phyloP scores from a whole-genome alignment of 2,888 invertebrate species.

The Drosophila infuscata region DNA sequence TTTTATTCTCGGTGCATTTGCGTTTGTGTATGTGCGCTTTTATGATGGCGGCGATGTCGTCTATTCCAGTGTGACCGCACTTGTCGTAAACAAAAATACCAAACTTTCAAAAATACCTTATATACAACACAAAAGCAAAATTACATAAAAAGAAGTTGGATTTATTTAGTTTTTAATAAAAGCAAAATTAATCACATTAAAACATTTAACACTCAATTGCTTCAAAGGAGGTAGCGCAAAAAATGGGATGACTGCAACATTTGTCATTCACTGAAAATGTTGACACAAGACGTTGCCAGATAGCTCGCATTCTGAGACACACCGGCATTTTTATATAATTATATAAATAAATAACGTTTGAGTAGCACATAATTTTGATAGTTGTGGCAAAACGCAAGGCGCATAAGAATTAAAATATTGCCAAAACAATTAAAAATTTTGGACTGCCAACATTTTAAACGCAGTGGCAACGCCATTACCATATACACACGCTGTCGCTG shows the following conservation, averaged over 20 bases:
- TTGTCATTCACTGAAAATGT: constrained; percentile 2
- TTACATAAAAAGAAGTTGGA: background rate
- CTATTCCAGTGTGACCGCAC: constrained; percentile 35
- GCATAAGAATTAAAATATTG: background rate
- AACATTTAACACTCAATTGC: background rate
- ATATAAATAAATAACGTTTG: background rate
- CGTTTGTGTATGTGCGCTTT: constrained; percentile 64
- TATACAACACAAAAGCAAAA: background rate
- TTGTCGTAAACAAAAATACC: background rate
- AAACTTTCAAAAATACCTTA: constrained; percentile 16
- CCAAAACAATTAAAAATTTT: constrained; percentile 1
- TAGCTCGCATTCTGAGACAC: background rate
- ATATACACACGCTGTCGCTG: constrained; percentile 71
- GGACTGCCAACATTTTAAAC: background rate
- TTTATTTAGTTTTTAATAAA: background rate
- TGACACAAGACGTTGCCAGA: constrained; percentile 25
- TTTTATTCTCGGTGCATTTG: constrained; percentile 67
- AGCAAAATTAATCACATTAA: background rate
- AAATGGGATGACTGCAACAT: background rate
- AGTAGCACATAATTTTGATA: background rate
- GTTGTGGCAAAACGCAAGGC: no score
- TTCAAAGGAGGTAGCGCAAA: background rate
- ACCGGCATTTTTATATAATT: background rate
- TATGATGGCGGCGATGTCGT: constrained; percentile 70
- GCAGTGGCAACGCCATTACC: constrained; percentile 61